Evolutionary conservation across 2,888 invertebrate genomes (phyloP).

Genomic region (Harpagoxenus sublaevis): DNA sequence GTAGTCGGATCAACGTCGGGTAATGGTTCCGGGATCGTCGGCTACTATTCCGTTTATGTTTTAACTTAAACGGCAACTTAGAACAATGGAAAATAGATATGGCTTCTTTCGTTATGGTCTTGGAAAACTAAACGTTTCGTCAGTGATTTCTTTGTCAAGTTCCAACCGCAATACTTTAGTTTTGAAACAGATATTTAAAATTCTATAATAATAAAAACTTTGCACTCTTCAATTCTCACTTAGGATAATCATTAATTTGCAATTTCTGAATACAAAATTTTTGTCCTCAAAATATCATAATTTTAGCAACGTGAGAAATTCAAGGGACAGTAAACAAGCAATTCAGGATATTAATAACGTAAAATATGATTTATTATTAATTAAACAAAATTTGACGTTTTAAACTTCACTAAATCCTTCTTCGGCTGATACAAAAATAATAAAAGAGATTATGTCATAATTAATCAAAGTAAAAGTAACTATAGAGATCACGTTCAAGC

Average conservation of each 20-base stretch:
- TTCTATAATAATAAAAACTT: not conserved
- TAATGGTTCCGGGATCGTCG: not conserved
- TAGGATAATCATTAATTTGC: not conserved
- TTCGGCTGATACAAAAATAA: no score
- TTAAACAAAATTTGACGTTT: no score
- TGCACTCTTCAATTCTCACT: not conserved
- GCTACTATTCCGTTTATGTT: conserved; percentile 18
- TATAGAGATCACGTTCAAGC: no score
- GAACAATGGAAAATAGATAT: conserved; percentile 6
- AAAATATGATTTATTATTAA: no score
- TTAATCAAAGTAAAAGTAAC: no score
- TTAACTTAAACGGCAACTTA: conserved; percentile 20
- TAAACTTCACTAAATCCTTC: no score
- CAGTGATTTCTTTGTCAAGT: not conserved
- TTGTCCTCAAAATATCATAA: not conserved
- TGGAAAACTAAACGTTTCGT: not conserved
- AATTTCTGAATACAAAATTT: not conserved
- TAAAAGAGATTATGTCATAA: no score
- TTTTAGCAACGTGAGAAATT: not conserved
- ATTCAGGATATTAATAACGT: no score
- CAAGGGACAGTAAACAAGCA: no score
- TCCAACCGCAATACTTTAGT: not conserved
- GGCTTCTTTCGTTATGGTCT: not conserved
- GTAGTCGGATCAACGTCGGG: not conserved
- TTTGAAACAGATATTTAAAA: not conserved